Percentiles rank a stretch among this genome's conserved stretches.
These are phyloP conservation scores for Acleris emargana DNA, from an alignment of 2,888 invertebrate species.

Conservation along the genomic window DNA sequence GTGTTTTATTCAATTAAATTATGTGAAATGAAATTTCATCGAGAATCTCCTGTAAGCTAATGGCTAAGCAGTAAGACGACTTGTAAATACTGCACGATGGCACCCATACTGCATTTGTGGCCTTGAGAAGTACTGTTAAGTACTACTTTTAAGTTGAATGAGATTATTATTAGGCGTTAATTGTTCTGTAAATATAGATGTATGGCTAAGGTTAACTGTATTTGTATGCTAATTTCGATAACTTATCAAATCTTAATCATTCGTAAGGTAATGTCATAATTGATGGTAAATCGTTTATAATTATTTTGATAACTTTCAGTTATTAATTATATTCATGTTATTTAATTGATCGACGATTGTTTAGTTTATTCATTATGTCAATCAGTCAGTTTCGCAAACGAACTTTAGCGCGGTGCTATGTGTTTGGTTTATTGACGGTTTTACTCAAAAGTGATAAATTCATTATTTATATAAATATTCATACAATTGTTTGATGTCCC, in stretches of 20 bases:
- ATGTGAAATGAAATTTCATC: conserved; percentile 36
- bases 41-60: conserved; percentile 33
- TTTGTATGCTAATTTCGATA: conserved; percentile 62
- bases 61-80: conserved; percentile 6
- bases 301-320: conserved; percentile 24
- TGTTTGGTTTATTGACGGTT: conserved; percentile 19
- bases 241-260: conserved; percentile 45
- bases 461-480: conserved; percentile 22
- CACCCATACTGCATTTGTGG: conserved; percentile 38
- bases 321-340: conserved; percentile 26
- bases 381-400: neutral
- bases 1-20: conserved; percentile 22
- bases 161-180: conserved; percentile 76
- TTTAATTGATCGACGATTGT: conserved; percentile 27
- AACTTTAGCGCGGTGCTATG: conserved; percentile 13
- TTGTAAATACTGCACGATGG: conserved; percentile 10
- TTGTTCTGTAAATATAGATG: conserved; percentile 73
- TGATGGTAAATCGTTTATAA: conserved; percentile 23
- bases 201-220: conserved; percentile 62
- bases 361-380: conserved; percentile 18
- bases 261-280: conserved; percentile 25
- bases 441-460: conserved; percentile 21
- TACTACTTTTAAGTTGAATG: conserved; percentile 67
- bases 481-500: conserved; percentile 14
- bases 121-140: conserved; percentile 64